Base-by-base conservation (phyloP, 2,113 vertebrate genomes). In the Piaya cayana region DNA sequence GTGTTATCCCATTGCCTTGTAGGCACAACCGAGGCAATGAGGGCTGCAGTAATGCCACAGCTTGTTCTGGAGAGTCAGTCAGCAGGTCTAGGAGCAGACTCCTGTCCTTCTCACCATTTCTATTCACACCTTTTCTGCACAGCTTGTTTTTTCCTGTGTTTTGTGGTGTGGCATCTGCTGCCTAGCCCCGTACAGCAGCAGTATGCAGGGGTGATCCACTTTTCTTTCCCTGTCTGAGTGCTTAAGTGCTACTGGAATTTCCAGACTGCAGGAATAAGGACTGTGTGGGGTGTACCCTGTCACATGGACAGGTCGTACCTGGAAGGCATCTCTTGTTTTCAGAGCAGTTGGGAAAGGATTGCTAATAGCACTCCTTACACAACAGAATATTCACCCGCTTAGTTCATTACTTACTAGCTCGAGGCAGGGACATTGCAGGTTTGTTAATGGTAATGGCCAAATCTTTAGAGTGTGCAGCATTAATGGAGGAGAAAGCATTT, bases 351-450 rank as follows among this genome's bases (percentile, higher is more conserved):
- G 95, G 97, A 97, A 93, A 92, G 84, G 22, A 71, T 94, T 89
- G 84, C 77, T 97, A 97, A 97, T 96, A 97, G 91, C 5, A 12
- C 84, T 95, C 92, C 95, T 97, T 96, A 93, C 85, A 87, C 88
- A 97, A 97, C 96, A 96, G 93, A 96, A 96, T 96, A 90, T 95
- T 95, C 92, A 97, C 50, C 90, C 32, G 39, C 87, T 95, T 96
- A 88, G 96, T 97, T 98, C 95, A 97, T 98, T 98, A 96, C 96
- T 94, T 93, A 43, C 42, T 97, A 97, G 97, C 97, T 98, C 18
- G 93, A 89, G 98, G 97, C 97, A 94, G 97, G 94, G 95, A 95
- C 97, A 56, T 75, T 56, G 71, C 96, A 96, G 96, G 92, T 93
- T 95, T 87, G 95, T 92, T 97, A 95, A 94, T 97, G 94, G 83